Percentiles rank a stretch among this genome's conserved stretches.
phyloP scores from a whole-genome alignment of 2,113 vertebrate genomes.

The Hemichromis elongatus region DNA sequence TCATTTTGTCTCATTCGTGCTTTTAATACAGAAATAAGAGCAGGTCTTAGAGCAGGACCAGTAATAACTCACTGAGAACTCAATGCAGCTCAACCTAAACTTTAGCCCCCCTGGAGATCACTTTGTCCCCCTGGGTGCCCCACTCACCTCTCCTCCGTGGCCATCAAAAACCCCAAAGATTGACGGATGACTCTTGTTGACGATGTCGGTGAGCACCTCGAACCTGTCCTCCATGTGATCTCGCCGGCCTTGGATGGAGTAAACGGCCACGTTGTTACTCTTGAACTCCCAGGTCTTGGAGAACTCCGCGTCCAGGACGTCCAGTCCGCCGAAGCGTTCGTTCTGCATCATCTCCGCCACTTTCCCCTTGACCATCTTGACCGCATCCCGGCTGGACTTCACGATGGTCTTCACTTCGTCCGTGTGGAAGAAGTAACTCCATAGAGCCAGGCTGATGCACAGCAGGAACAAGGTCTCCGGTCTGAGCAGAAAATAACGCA shows the following conservation, averaged over 20 bases:
- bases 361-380: conserved; percentile 98
- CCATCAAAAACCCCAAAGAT: conserved; percentile 98
- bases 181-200: conserved; percentile 93
- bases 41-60: not conserved
- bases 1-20: not conserved
- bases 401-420: conserved; percentile 99
- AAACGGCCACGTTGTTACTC: conserved; percentile 92
- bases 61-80: not conserved
- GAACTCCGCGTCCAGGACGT: conserved; percentile 91
- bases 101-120: not conserved
- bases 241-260: conserved; percentile 94
- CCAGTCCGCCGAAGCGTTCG: conserved; percentile 87
- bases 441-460: conserved; percentile 95
- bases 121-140: not conserved
- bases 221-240: conserved; percentile 99
- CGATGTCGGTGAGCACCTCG: conserved; percentile 86
- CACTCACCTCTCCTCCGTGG: conserved; percentile 93
- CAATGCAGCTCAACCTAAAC: no score
- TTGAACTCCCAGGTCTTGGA: conserved; percentile 97
- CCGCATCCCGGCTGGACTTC: conserved; percentile 94
- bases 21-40: not conserved
- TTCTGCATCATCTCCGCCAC: conserved; percentile 98
- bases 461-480: conserved; percentile 96
- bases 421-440: conserved; percentile 99
- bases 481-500: conserved; percentile 98